phyloP scores from a whole-genome alignment of 2,113 vertebrate genomes.

The Ochotona curzoniae region DNA sequence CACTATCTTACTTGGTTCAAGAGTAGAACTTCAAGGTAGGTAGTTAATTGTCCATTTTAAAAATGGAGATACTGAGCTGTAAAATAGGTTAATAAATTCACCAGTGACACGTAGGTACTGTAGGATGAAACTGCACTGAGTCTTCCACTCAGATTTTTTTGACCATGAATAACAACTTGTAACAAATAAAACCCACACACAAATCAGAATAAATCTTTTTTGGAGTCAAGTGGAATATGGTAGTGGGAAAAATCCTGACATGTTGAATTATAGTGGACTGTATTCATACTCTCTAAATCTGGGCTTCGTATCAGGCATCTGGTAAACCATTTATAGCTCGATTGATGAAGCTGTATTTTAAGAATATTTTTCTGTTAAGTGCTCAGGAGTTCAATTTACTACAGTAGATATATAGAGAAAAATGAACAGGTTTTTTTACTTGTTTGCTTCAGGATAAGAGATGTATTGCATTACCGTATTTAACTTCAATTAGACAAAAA shows the following conservation, averaged over 20 bases:
- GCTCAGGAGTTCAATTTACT: slow-evolving; percentile 37
- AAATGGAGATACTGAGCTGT: not conserved
- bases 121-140: not conserved
- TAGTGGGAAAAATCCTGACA: not conserved
- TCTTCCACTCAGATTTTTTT: not conserved
- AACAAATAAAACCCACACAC: not conserved
- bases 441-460: slow-evolving; percentile 28
- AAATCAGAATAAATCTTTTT: not conserved
- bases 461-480: slow-evolving; percentile 34
- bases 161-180: not conserved
- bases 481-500: slow-evolving; percentile 59
- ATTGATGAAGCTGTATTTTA: not conserved
- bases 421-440: not conserved
- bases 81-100: not conserved
- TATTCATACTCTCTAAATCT: not conserved
- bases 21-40: not conserved
- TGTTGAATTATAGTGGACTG: not conserved
- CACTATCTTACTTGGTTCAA: not conserved
- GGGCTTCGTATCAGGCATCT: not conserved
- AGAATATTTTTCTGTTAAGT: not conserved
- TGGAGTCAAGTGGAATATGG: not conserved
- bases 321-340: not conserved
- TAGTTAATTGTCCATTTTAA: not conserved
- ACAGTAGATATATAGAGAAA: not conserved
- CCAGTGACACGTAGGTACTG: not conserved